Evolutionary conservation across 2,113 vertebrate species (phyloP), one percentile per base, ranked within the genome.

Genomic region (Carassius gibelio): DNA sequence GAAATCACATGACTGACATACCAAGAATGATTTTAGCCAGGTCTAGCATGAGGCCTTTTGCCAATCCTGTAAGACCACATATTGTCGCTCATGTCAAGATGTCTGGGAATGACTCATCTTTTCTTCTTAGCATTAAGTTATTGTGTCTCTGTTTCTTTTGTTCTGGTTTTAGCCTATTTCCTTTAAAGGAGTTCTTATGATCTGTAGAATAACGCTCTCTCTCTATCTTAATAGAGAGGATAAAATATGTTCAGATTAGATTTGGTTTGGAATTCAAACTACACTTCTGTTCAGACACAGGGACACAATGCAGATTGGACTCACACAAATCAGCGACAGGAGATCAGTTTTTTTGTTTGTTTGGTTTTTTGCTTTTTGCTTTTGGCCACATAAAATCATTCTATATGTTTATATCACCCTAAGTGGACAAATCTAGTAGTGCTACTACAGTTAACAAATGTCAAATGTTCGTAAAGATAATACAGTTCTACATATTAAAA

Each of bases 81-180:
- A 52, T 15, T 77, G 59, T 74, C 45, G 38, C 81, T 42, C 69
- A 69, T 42, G 61, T 52, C 50, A 52, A 52, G 50, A 15, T 52
- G 50, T 82, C 42, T 45, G 81, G 55, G 45, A 59, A 19, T 74
- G 52, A 45, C 57, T 84, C 38, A 69, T 38, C 34, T 75, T 77
- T 83, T 26, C 62, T 82, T 62, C n/a, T 66, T 14, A 64, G 57
- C 23, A 50, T 82, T 14, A 48, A 69, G 45, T 55, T 34, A 10
- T 50, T 8, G 30, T 34, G 30, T 71, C 45, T 38, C 17, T 52
- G 11, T 68, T 50, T 78, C 30, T 57, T 45, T 78, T 57, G 8
- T 30, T 78, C 75, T 78, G 13, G 48, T 8, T 78, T 36, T 59
- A 52, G 23, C 34, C 14, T 71, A 8, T 71, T 42, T 4, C 8